Conservation (phyloP, 2,888 invertebrate genomes). For the Dione vanillae region DNA sequence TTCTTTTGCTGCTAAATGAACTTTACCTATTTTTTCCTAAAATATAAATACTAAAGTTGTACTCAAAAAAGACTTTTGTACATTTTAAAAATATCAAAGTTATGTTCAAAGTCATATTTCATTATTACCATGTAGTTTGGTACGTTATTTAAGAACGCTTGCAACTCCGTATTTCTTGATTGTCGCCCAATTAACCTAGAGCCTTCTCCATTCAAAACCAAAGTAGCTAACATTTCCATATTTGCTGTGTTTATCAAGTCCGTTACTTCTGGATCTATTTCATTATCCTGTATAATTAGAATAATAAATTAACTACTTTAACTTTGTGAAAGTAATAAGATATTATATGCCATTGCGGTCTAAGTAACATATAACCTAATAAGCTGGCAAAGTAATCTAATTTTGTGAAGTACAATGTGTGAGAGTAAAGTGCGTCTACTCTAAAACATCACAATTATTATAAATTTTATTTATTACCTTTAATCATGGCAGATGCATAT, state of each 20-base stretch:
- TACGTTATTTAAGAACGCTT: conserved; percentile 94
- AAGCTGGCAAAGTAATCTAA: conserved; percentile 81
- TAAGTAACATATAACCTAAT: conserved; percentile 68
- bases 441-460: conserved; percentile 80
- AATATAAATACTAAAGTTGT: conserved; percentile 43
- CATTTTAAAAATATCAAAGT: too few species aligned
- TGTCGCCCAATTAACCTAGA: conserved; percentile 88
- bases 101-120: too few species aligned
- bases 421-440: conserved; percentile 74
- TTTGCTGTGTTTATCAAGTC: conserved; percentile 89
- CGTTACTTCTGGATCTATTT: conserved; percentile 87
- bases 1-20: conserved; percentile 93
- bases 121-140: conserved; percentile 94
- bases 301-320: neutral
- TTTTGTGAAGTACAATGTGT: conserved; percentile 65
- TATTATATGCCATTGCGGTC: conserved; percentile 62
- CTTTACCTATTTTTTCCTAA: conserved; percentile 94
- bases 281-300: conserved; percentile 65
- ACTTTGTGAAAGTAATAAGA: neutral
- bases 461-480: conserved; percentile 77
- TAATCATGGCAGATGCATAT: conserved; percentile 57
- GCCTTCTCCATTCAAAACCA: conserved; percentile 95
- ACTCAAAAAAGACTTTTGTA: too few species aligned
- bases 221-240: conserved; percentile 94
- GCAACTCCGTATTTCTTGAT: conserved; percentile 90